phyloP scores from a whole-genome alignment of 2,797 vertebrate species.

The Alexandromys oeconomus region DNA sequence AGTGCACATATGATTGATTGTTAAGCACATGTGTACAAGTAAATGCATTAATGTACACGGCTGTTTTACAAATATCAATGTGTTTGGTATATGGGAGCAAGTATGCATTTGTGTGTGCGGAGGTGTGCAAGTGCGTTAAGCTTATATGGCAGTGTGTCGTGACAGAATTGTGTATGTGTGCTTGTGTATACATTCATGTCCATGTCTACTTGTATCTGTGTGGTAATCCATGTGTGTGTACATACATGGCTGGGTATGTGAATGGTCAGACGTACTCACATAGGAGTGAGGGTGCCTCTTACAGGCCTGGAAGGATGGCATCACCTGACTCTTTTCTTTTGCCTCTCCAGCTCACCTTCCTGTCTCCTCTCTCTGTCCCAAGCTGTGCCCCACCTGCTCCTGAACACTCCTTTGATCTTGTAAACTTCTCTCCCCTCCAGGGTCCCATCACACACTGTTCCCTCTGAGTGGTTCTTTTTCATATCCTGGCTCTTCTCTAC shows the following conservation, averaged over 20 bases:
- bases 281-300: not conserved
- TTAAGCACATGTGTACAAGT: not conserved
- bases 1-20: not conserved
- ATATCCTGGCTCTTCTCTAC: not conserved
- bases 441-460: not conserved
- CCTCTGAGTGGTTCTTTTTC: not conserved
- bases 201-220: not conserved
- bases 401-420: not conserved
- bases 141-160: not conserved
- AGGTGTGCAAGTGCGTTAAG: too few relatives aligned
- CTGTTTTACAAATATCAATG: not conserved
- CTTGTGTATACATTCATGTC: not conserved
- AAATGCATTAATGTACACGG: not conserved
- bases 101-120: not conserved
- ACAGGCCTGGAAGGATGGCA: not conserved
- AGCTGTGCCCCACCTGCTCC: fast-evolving
- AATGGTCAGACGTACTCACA: not conserved
- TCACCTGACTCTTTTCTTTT: not conserved
- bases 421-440: not conserved
- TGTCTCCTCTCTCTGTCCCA: not conserved
- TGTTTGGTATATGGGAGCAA: not conserved
- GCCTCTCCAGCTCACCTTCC: not conserved
- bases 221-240: not conserved
- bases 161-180: not conserved
- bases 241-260: not conserved